phyloP scores from a whole-genome alignment of 2,797 vertebrate species.

The Megalops cyprinoides region DNA sequence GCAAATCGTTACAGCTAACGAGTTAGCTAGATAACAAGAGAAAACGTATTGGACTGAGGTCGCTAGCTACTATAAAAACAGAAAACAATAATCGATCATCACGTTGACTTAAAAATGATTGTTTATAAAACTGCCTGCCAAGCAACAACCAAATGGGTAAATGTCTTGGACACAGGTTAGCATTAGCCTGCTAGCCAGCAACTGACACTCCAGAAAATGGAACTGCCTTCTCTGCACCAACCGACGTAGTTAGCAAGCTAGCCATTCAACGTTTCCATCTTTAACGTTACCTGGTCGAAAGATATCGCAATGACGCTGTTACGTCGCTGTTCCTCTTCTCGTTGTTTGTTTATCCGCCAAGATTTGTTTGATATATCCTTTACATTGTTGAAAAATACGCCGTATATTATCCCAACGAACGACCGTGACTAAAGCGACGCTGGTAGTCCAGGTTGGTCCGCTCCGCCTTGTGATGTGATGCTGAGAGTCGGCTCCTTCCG shows the following conservation, averaged over 20 bases:
- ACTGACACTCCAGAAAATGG: conserved; percentile 7
- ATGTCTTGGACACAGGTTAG: no score
- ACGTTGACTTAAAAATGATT: no score
- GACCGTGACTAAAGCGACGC: conserved; percentile 30
- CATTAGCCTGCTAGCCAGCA: no score
- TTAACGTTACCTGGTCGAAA: conserved; percentile 16
- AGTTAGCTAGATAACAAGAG: neutral
- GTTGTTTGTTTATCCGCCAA: neutral
- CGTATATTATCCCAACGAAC: neutral
- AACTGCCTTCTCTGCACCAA: conserved; percentile 8
- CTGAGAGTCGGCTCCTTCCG: conserved; percentile 49
- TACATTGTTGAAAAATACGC: conserved; percentile 29
- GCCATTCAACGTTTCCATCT: conserved; percentile 3
- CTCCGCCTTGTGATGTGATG: conserved; percentile 65
- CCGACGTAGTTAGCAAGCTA: neutral
- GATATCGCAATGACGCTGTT: neutral
- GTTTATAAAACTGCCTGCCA: no score
- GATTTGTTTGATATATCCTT: neutral
- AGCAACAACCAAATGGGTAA: no score
- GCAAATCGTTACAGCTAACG: neutral
- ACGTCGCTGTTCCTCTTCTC: neutral
- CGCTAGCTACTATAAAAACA: neutral
- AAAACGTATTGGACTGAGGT: neutral
- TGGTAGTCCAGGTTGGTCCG: conserved; percentile 61
- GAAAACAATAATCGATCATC: no score